Conservation (phyloP, 2,888 invertebrate species). For the Limnephilus auricula region DNA sequence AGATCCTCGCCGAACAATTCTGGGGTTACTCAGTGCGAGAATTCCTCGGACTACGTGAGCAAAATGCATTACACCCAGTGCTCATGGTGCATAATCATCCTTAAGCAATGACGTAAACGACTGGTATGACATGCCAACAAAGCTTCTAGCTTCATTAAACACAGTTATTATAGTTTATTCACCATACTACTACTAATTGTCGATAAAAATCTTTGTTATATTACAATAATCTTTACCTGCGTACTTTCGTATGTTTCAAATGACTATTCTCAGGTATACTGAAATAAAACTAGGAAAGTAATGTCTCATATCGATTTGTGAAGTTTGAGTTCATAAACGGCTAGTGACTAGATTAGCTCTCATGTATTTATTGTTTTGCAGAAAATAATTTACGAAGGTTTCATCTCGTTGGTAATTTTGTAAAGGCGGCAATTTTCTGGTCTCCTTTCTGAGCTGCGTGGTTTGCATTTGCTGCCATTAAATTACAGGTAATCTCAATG, state of each 20-base stretch:
- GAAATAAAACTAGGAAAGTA: neutral
- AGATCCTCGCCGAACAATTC: neutral
- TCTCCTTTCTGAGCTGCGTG: neutral
- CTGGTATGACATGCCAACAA: neutral
- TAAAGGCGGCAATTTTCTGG: neutral
- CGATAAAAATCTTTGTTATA: no score
- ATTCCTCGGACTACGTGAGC: neutral
- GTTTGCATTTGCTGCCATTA: neutral
- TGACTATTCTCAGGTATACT: neutral
- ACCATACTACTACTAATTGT: no score
- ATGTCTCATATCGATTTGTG: neutral
- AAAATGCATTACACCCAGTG: neutral
- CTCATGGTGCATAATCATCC: neutral
- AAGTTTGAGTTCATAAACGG: no score
- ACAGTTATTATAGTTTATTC: neutral
- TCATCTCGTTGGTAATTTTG: neutral
- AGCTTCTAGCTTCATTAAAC: no score
- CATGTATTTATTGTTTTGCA: neutral
- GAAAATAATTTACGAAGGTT: neutral
- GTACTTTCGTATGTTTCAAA: neutral
- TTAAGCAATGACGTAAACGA: neutral
- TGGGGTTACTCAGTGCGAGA: neutral
- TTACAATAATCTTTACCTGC: neutral
- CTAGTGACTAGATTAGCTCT: neutral
- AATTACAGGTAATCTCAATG: constrained; percentile 26